Evolutionary conservation across 2,113 vertebrate genomes (phyloP).

Genomic region (Calyptommatus sinebrachiatus): DNA sequence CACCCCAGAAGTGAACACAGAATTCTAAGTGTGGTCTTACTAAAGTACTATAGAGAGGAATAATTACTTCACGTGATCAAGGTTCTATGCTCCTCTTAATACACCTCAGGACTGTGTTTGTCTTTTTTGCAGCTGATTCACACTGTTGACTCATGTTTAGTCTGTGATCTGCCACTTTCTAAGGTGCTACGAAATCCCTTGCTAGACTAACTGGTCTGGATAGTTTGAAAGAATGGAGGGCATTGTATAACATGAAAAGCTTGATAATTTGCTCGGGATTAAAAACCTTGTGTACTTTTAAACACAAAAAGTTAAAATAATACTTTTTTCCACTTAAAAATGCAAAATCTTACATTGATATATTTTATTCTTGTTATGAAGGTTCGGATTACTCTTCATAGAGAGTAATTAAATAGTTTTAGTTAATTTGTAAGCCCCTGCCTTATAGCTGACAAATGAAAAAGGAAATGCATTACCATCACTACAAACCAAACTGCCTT

Average conservation of each 20-base stretch:
- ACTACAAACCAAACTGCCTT: constrained; percentile 42
- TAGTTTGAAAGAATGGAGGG: no score
- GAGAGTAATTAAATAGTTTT: constrained; percentile 44
- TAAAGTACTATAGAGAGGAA: no score
- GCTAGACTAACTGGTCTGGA: no score
- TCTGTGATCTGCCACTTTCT: no score
- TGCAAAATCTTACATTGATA: not conserved
- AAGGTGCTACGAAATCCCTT: no score
- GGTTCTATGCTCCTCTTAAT: no score
- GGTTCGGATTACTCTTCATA: constrained; percentile 13
- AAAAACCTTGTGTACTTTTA: not conserved
- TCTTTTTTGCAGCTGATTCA: no score
- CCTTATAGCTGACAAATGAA: constrained; percentile 8
- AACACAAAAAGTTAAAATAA: not conserved
- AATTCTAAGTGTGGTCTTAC: no score
- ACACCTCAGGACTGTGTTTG: no score
- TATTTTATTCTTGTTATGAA: constrained; percentile 32
- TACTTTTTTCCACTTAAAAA: not conserved
- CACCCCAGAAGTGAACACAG: no score
- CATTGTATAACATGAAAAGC: not conserved
- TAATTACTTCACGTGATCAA: no score
- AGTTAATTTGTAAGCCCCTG: constrained; percentile 44
- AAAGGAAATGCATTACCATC: constrained; percentile 53
- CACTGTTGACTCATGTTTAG: no score
- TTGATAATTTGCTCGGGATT: not conserved